A percentile compares a stretch with the other conserved stretches of the same genome.
These are phyloP conservation scores for Drosophila nigrodunni DNA, from an alignment of 1,140 invertebrate genomes.

Conservation along the genomic window DNA sequence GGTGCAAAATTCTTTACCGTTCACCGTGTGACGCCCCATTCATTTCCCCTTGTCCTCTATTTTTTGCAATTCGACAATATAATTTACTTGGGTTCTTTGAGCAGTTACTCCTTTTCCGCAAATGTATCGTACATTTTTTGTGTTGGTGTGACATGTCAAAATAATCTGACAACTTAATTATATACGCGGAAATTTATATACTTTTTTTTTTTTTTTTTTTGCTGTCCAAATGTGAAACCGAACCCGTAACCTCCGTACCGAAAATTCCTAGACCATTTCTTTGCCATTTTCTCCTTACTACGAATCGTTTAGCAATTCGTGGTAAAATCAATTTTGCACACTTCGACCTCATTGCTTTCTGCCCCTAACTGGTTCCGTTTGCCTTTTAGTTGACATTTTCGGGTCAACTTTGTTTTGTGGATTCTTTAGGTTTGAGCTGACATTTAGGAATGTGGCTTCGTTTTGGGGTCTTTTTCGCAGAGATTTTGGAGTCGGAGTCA, in stretches of 20 bases:
- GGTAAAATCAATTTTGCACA: conserved; percentile 80
- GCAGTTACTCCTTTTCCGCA: conserved; percentile 50
- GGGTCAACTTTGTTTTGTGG: conserved; percentile 46
- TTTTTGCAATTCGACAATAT: conserved; percentile 62
- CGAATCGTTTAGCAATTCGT: conserved; percentile 78
- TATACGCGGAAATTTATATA: conserved; percentile 75
- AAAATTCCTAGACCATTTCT: conserved; percentile 57
- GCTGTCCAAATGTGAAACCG: conserved; percentile 21
- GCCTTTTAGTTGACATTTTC: conserved; percentile 68
- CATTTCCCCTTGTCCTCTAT: conserved; percentile 31
- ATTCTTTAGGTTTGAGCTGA: conserved; percentile 43
- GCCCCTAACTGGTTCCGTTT: conserved; percentile 13
- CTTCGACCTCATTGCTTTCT: conserved; percentile 32
- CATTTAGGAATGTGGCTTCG: conserved; percentile 48
- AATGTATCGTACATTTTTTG: conserved; percentile 48
- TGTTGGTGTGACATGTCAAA: conserved; percentile 74
- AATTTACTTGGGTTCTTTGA: conserved; percentile 59
- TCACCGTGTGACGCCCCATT: conserved; percentile 38
- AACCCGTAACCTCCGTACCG: conserved; percentile 1
- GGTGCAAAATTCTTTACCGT: conserved; percentile 70
- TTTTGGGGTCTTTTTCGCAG: conserved; percentile 49
- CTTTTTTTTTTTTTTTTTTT: background rate
- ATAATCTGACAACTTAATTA: conserved; percentile 84
- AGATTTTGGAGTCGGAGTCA: conserved; percentile 48
- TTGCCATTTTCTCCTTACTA: conserved; percentile 39